Conservation (phyloP, 2,797 vertebrate species). For the Lepus oiostolus region DNA sequence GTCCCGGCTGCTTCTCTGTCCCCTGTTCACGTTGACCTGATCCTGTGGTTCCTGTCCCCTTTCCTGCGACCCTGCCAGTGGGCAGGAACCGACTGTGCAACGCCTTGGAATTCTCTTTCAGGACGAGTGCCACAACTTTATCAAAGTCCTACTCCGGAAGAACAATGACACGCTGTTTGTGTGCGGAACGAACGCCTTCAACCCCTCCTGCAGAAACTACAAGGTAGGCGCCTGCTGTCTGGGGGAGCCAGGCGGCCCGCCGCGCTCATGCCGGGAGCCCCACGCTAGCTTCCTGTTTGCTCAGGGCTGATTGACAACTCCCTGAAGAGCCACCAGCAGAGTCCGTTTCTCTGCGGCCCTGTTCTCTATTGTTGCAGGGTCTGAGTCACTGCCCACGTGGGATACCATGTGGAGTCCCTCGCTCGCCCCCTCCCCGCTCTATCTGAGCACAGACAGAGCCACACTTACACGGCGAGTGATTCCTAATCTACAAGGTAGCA, state of each 20-base stretch:
- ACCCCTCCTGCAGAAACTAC: conserved; percentile 97
- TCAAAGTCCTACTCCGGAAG: conserved; percentile 98
- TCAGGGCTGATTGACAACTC: conserved; percentile 61
- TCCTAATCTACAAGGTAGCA: conserved; percentile 70
- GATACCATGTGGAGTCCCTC: background rate
- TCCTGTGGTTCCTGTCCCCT: too few relatives aligned
- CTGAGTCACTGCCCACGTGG: background rate
- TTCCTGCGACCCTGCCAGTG: background rate
- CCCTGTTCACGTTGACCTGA: too few relatives aligned
- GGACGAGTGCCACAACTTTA: conserved; percentile 99
- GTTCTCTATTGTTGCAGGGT: conserved; percentile 66
- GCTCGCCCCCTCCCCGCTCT: background rate
- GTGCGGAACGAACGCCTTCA: conserved; percentile 99
- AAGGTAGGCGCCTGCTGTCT: conserved; percentile 90
- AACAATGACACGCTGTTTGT: conserved; percentile 96
- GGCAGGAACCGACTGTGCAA: conserved; percentile 32
- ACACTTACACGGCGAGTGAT: conserved; percentile 13
- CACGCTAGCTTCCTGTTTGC: conserved; percentile 73
- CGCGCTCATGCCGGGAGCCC: conserved; percentile 22
- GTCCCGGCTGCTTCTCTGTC: too few relatives aligned
- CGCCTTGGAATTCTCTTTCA: conserved; percentile 85
- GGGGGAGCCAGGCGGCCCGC: conserved; percentile 40
- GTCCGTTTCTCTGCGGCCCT: conserved; percentile 67
- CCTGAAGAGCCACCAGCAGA: conserved; percentile 60
- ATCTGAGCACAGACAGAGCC: conserved; percentile 46